phyloP scores from a whole-genome alignment of 2,888 invertebrate species.

The Netelia melanura region DNA sequence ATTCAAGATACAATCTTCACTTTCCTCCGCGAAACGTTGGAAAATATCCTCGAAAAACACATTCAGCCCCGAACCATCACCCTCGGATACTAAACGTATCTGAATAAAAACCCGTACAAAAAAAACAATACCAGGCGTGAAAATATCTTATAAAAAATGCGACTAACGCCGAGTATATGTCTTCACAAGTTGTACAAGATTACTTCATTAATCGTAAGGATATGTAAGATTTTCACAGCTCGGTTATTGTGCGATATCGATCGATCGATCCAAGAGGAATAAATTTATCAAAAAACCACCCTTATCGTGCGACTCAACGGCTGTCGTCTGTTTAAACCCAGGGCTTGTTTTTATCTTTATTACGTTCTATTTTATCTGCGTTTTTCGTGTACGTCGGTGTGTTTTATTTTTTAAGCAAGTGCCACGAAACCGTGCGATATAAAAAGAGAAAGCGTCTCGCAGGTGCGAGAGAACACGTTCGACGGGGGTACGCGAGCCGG shows the following conservation, averaged over 20 bases:
- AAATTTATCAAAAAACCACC: background rate
- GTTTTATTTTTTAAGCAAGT: background rate
- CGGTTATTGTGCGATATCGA: background rate
- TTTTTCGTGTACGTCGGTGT: background rate
- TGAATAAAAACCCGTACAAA: background rate
- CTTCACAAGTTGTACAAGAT: background rate
- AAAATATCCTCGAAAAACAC: background rate
- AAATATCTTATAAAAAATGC: background rate
- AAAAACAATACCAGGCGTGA: background rate
- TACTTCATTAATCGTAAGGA: background rate
- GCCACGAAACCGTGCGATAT: background rate
- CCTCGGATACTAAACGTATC: background rate
- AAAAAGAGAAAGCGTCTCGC: background rate
- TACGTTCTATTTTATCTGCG: background rate
- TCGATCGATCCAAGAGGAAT: background rate
- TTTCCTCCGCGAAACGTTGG: background rate
- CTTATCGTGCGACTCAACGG: background rate
- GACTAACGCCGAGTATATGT: background rate
- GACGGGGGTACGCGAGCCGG: background rate
- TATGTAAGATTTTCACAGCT: slow-evolving; percentile 8
- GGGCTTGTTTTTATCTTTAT: background rate
- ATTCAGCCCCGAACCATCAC: background rate
- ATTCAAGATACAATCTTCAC: slow-evolving; percentile 8
- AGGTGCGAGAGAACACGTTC: slow-evolving; percentile 15
- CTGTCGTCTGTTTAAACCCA: background rate